These are phyloP conservation scores for Chironomus tepperi DNA, from an alignment of 1,140 invertebrate genomes.

Conservation along the genomic window DNA sequence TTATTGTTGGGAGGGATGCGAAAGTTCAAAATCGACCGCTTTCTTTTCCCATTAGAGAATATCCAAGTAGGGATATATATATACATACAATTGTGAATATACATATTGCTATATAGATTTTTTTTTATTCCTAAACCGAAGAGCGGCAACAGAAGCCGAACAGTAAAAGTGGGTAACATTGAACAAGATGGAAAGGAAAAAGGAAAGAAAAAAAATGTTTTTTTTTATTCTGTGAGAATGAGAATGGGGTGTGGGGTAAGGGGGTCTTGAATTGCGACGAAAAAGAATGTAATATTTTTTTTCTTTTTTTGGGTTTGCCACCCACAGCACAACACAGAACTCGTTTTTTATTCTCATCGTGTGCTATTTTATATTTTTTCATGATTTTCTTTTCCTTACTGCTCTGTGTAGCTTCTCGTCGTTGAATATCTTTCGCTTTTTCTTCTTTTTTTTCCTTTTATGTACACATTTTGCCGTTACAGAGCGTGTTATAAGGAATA, in stretches of 20 bases:
- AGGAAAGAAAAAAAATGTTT: neutral
- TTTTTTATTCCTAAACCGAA: too few relatives aligned
- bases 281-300: too few relatives aligned
- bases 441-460: neutral
- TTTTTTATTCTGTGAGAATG: too few relatives aligned
- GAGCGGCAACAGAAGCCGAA: too few relatives aligned
- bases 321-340: neutral
- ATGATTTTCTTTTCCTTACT: neutral
- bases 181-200: neutral
- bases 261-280: too few relatives aligned
- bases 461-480: slow-evolving; percentile 6
- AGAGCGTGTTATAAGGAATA: neutral
- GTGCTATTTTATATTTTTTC: slow-evolving; percentile 17
- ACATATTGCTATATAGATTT: too few relatives aligned
- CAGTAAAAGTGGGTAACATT: neutral
- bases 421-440: slow-evolving; percentile 3
- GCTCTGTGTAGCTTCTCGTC: neutral
- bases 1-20: too few relatives aligned
- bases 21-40: too few relatives aligned
- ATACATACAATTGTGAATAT: too few relatives aligned
- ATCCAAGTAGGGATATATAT: too few relatives aligned
- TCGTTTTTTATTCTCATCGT: slow-evolving; percentile 22
- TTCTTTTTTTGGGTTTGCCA: neutral
- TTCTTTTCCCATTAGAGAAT: too few relatives aligned
- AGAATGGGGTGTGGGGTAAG: too few relatives aligned